Percentiles rank a stretch among this genome's conserved stretches.
These are phyloP conservation scores for Netelia virgata DNA, from an alignment of 2,888 invertebrate genomes.

Conservation along the genomic window DNA sequence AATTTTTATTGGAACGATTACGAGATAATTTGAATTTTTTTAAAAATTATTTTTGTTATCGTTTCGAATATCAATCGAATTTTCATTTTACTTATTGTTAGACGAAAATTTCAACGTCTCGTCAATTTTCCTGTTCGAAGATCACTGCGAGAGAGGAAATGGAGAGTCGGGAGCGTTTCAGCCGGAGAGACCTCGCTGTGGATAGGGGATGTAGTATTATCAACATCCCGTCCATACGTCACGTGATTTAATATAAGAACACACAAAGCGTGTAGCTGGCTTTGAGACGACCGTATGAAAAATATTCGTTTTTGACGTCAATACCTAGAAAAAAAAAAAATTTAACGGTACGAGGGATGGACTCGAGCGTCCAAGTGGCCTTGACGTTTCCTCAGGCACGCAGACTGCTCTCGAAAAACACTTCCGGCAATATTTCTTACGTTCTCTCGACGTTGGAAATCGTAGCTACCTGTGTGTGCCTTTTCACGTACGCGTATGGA, in stretches of 20 bases:
- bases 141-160: constrained; percentile 39
- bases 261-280: constrained; percentile 77
- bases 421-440: constrained; percentile 16
- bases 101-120: constrained; percentile 22
- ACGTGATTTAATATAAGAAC: constrained; percentile 81
- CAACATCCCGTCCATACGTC: constrained; percentile 76
- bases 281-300: constrained; percentile 80
- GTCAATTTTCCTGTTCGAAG: constrained; percentile 65
- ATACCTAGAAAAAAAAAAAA: not conserved
- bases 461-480: not conserved
- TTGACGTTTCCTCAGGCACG: constrained; percentile 56
- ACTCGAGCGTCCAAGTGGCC: constrained; percentile 48
- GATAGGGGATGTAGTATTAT: constrained; percentile 64
- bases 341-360: constrained; percentile 13
- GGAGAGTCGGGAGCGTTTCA: not conserved
- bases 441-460: constrained; percentile 17
- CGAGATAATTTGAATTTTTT: not conserved
- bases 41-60: not conserved
- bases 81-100: not conserved
- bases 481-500: constrained; percentile 1
- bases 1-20: not conserved
- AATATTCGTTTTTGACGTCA: constrained; percentile 74
- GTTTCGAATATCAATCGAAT: not conserved
- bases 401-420: constrained; percentile 22
- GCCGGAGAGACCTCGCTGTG: not conserved